phyloP scores from a whole-genome alignment of 2,113 vertebrate species.

The Cololabis saira region DNA sequence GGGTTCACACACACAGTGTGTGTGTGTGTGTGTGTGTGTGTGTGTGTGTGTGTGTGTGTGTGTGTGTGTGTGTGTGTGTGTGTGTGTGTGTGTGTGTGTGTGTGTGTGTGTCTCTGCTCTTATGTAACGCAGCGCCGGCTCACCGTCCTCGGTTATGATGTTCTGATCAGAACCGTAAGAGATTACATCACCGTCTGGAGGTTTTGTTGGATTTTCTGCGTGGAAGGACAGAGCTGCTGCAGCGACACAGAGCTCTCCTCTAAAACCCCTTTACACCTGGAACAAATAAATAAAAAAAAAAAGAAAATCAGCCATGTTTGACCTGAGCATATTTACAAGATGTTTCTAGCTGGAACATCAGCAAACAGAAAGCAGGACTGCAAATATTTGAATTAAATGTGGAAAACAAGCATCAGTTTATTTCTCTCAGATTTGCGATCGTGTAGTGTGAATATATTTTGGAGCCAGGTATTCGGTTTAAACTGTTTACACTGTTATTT shows the following conservation, averaged over 20 bases:
- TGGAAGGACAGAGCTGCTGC: conserved; percentile 37
- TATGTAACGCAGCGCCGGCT: conserved; percentile 52
- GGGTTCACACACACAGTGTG: conserved; percentile 30
- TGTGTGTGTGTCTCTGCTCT: conserved; percentile 18
- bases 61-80: background rate
- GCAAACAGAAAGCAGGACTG: background rate
- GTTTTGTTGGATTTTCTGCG: conserved; percentile 51
- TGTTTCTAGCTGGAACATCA: background rate
- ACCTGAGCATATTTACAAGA: background rate
- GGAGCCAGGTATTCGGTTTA: background rate
- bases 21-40: background rate
- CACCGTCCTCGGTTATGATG: conserved; percentile 46
- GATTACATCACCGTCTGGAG: conserved; percentile 76
- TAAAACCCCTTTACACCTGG: background rate
- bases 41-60: conserved; percentile 2
- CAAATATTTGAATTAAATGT: background rate
- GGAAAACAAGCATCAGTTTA: background rate
- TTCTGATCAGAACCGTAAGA: conserved; percentile 62
- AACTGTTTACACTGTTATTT: background rate
- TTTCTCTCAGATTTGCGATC: background rate
- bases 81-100: background rate
- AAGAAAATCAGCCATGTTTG: background rate
- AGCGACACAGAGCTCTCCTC: conserved; percentile 19
- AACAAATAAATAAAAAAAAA: no score
- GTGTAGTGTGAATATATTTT: background rate